Evolutionary conservation across 1,140 invertebrate species (phyloP), one percentile per base, ranked within the genome.

Genomic region (Bombus sibiricus): DNA sequence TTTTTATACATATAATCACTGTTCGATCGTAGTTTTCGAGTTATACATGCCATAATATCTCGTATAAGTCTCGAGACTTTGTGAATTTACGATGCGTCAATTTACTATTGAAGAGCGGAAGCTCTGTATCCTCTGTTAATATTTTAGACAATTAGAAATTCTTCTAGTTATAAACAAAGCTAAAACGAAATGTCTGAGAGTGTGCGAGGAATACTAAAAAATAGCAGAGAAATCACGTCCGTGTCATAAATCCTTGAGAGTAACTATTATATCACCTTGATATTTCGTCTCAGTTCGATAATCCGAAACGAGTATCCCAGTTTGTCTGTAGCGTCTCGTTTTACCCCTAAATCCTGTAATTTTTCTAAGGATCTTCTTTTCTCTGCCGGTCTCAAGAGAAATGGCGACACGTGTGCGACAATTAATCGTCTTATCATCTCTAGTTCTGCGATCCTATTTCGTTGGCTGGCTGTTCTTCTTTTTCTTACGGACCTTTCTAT

Each of bases 361-460:
- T 78, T 64, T 78, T 78, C 57, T 9, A 25, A 39, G 57, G 75
- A 41, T n/a, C 43, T 25, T 25, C 75, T 41, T 32, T 8, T 43
- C 37, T 5, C 59, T 5, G 37, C 6, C 75, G 4, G 32, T 1
- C 6, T 5, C 37, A 22, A 41, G 57, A 78, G 75, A 64, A 78
- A 78, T 41, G 37, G n/a, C 37, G 57, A 64, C 37, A 66, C 75
- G 28, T 37, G 75, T 41, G 57, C 37, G 59, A 78, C 75, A 64
- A 78, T 78, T 78, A 78, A 78, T 78, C 57, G 37, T 78, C 25
- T 37, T 62, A 78, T 62, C 75, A 78, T 78, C 75, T 41, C 75
- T n/a, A 3, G 37, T 76, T 13, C 37, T 3, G 25, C 32, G 47
- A 25, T 57, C 73, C 25, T 37, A 32, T 77, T 62, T 59, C 75